Conservation (phyloP, 2,888 invertebrate genomes). For the Terebella lapidaria region DNA sequence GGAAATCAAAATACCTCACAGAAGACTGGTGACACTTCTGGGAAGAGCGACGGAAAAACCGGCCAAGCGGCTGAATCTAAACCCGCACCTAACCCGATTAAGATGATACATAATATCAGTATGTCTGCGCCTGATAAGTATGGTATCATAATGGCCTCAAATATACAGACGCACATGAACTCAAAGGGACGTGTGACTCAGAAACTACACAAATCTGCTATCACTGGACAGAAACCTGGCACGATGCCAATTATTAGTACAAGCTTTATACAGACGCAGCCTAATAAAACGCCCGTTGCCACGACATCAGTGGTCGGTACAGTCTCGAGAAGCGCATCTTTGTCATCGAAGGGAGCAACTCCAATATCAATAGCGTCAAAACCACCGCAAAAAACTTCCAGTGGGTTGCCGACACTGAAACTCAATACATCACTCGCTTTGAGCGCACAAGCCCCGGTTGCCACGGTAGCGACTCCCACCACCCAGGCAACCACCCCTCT, state of each 20-base stretch:
- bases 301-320: not conserved
- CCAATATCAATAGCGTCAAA: not conserved
- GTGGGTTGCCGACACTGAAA: not conserved
- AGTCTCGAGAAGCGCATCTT: not conserved
- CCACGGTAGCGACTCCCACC: too few species aligned
- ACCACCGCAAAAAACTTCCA: not conserved
- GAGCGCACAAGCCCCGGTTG: not conserved
- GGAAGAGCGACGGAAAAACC: not conserved
- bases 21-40: not conserved
- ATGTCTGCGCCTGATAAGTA: conserved; percentile 43
- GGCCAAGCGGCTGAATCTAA: not conserved
- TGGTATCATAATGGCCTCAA: conserved; percentile 42
- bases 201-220: conserved; percentile 19
- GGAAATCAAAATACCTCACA: conserved; percentile 14
- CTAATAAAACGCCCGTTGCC: not conserved
- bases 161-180: conserved; percentile 39
- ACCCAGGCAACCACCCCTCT: too few species aligned
- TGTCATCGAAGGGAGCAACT: not conserved
- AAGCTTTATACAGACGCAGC: not conserved
- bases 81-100: conserved; percentile 7
- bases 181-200: conserved; percentile 36
- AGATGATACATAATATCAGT: conserved; percentile 45
- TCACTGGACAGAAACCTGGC: not conserved
- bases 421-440: not conserved
- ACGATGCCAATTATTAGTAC: not conserved